phyloP scores from a whole-genome alignment of 2,113 vertebrate species.

The Limanda limanda region DNA sequence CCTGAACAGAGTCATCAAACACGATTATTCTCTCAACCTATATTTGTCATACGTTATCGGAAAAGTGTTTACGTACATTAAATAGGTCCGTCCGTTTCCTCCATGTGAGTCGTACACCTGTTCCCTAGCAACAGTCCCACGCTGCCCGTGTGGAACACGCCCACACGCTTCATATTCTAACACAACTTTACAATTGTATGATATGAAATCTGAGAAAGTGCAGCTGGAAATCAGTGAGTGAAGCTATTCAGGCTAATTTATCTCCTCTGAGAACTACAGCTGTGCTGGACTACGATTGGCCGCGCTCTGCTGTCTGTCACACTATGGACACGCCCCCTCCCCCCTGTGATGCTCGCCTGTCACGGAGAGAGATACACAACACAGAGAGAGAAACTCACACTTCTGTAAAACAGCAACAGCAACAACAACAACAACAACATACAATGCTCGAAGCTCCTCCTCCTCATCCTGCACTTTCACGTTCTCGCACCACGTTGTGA shows the following conservation, averaged over 20 bases:
- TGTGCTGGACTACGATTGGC: conserved; percentile 31
- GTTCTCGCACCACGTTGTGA: conserved; percentile 3
- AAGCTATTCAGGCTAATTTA: not conserved
- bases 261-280: conserved; percentile 42
- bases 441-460: not conserved
- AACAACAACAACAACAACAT: conserved; percentile 5
- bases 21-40: too few relatives aligned
- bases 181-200: not conserved
- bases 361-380: not conserved
- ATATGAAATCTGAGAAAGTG: conserved; percentile 1
- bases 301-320: conserved; percentile 45
- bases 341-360: not conserved
- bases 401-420: conserved; percentile 7
- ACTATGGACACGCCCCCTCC: conserved; percentile 44
- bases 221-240: conserved; percentile 38
- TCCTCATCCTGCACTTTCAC: not conserved
- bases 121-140: not conserved
- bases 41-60: too few relatives aligned
- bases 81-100: too few relatives aligned
- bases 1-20: too few relatives aligned
- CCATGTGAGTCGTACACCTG: too few relatives aligned
- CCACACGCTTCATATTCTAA: not conserved
- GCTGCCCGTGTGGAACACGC: not conserved
- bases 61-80: too few relatives aligned
- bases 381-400: conserved; percentile 60